A percentile compares a stretch with the other conserved stretches of the same genome.
phyloP scores from a whole-genome alignment of 2,888 invertebrate genomes.

The Microplitis manilae region DNA sequence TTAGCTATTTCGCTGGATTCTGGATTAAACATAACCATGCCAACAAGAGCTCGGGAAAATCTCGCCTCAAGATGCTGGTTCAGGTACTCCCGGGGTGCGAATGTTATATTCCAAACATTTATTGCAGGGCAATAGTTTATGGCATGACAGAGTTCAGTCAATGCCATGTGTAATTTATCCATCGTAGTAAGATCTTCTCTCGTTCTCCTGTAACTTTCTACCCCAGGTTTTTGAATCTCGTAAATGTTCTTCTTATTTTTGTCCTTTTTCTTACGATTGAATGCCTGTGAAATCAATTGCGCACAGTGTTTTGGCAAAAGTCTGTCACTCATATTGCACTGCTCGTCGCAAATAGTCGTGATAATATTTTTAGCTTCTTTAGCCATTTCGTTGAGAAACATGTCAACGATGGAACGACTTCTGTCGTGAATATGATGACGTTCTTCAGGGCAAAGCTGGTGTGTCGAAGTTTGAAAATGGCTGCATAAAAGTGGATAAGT shows the following conservation, averaged over 20 bases:
- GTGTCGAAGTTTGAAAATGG: conserved; percentile 98
- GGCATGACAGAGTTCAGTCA: conserved; percentile 97
- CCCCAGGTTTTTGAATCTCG: conserved; percentile 93
- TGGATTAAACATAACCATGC: conserved; percentile 98
- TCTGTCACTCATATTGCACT: conserved; percentile 96
- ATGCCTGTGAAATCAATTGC: conserved; percentile 87
- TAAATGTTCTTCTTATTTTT: conserved; percentile 90
- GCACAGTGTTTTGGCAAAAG: conserved; percentile 96
- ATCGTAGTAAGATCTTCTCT: conserved; percentile 97
- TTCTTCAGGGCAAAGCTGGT: conserved; percentile 98
- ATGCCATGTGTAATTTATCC: conserved; percentile 98
- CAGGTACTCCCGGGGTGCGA: conserved; percentile 97
- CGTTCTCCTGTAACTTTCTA: conserved; percentile 96
- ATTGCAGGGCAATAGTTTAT: conserved; percentile 98
- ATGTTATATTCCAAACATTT: conserved; percentile 99
- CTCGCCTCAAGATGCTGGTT: conserved; percentile 96
- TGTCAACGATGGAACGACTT: conserved; percentile 95
- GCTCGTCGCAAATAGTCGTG: conserved; percentile 98
- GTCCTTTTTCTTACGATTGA: conserved; percentile 93
- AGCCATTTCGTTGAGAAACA: conserved; percentile 98
- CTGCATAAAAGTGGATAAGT: conserved; percentile 98
- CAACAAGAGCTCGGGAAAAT: conserved; percentile 92
- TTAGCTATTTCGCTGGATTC: conserved; percentile 98
- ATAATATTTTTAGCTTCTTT: conserved; percentile 99
- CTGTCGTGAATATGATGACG: conserved; percentile 96